Evolutionary conservation across 1,140 invertebrate genomes (phyloP).

Genomic region (Euura saliciscinereae): DNA sequence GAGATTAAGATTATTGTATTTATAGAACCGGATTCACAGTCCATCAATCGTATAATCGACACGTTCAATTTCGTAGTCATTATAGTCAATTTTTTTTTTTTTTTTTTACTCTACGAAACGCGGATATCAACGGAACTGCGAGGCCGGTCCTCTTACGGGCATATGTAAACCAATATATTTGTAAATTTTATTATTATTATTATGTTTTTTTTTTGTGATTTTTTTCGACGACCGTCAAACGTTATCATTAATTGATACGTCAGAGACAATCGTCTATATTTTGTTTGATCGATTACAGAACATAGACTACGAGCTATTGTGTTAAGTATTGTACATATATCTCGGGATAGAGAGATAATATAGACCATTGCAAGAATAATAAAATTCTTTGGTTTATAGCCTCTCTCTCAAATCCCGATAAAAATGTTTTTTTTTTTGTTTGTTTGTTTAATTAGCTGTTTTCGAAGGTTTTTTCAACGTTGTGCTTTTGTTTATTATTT

Average conservation of each 20-base stretch:
- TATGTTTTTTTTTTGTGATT: conserved; percentile 41
- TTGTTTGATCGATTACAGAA: conserved; percentile 59
- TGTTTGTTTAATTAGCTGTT: conserved; percentile 14
- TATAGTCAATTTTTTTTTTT: neutral
- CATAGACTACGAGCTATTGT: conserved; percentile 63
- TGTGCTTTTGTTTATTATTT: conserved; percentile 22
- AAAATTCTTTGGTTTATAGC: neutral
- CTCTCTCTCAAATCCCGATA: neutral
- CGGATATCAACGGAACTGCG: conserved; percentile 27
- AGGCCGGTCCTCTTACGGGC: conserved; percentile 57
- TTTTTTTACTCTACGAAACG: neutral
- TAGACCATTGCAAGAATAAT: too few relatives aligned
- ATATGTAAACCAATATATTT: conserved; percentile 65
- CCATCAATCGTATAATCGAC: neutral
- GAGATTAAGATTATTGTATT: conserved; percentile 61
- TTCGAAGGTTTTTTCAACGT: neutral
- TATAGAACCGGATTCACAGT: conserved; percentile 34
- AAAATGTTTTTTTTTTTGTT: conserved; percentile 28
- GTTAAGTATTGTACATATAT: conserved; percentile 18
- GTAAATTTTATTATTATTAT: conserved; percentile 46
- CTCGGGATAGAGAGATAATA: too few relatives aligned
- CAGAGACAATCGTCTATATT: conserved; percentile 42
- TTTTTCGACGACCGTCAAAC: conserved; percentile 34
- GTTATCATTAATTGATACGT: too few relatives aligned
- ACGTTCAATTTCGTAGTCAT: conserved; percentile 19